Evolutionary conservation across 2,888 invertebrate species (phyloP), one percentile per base, ranked within the genome.

Genomic region (Geophilus truncorum): DNA sequence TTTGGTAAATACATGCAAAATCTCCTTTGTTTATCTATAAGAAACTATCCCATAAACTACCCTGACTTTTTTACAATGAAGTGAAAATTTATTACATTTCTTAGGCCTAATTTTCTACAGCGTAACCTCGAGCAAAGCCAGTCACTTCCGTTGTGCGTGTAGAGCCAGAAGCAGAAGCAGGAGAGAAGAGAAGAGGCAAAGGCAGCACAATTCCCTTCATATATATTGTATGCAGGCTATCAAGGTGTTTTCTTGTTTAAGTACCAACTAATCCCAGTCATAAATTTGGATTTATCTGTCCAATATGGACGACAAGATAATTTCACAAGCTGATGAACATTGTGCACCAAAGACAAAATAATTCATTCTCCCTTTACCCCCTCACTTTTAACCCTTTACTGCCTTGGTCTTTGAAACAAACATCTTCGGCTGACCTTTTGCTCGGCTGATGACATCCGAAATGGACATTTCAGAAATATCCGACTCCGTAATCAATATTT

Each of bases 251-350:
- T 78, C 78, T 78, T 78, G 78, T 45, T 45, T 78, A 40, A 78
- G 45, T 78, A 78, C 78, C 78, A 21, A 36, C 78, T 78, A 78
- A 78, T 78, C 78, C 78, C 45, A 28, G 78, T 45, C 30, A 78
- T 78, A 78, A 78, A 78, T 78, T 78, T 78, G 78, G 78, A 36
- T 78, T 78, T 78, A 78, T 78, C 78, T 78, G 78, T 45, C 78
- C 78, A 78, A 78, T 78, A 78, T 21, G 34, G 40, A 23, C 34
- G 78, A 78, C 78, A 78, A 78, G 23, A 36, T 78, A 78, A 78
- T 78, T 78, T 78, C 78, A 78, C 78, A 78, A 40, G 78, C 34
- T 36, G 78, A 78, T 78, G 78, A 36, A 78, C 78, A 78, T 23
- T 45, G 78, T 28, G 23, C 36, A 28, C 25, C 77, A 30, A 21